Conservation (phyloP, 2,888 invertebrate genomes). For the Melipona bicolor region DNA sequence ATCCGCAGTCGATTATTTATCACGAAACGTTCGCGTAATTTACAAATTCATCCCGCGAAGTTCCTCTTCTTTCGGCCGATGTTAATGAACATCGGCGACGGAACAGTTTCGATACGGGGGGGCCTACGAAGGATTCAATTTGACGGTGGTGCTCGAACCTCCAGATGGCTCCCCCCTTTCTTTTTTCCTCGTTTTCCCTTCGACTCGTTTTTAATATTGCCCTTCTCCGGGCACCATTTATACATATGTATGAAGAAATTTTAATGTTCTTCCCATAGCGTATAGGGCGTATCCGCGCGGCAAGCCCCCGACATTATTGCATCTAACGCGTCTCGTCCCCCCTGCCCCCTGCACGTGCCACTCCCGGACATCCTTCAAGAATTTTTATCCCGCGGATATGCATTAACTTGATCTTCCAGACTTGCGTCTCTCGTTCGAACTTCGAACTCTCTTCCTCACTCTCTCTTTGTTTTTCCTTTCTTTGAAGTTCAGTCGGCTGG, state of each 20-base stretch:
- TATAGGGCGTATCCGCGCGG: constrained; percentile 56
- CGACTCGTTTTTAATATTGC: constrained; percentile 75
- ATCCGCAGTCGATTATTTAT: too few species aligned
- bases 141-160: constrained; percentile 43
- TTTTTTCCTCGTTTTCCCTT: constrained; percentile 61
- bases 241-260: constrained; percentile 77
- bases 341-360: constrained; percentile 46
- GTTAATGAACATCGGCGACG: constrained; percentile 63
- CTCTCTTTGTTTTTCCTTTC: not conserved
- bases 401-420: constrained; percentile 9
- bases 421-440: constrained; percentile 27
- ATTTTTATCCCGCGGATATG: constrained; percentile 50
- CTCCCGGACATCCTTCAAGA: constrained; percentile 46
- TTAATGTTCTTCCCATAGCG: constrained; percentile 71
- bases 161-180: constrained; percentile 41
- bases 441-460: not conserved
- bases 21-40: not conserved
- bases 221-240: constrained; percentile 64
- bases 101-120: constrained; percentile 57
- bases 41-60: not conserved
- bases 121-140: constrained; percentile 53
- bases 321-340: constrained; percentile 59
- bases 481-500: not conserved
- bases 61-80: not conserved
- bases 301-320: constrained; percentile 66